Percentiles rank a stretch among this genome's conserved stretches.
phyloP scores from a whole-genome alignment of 1,140 invertebrate genomes.

The Pararge aegeria region DNA sequence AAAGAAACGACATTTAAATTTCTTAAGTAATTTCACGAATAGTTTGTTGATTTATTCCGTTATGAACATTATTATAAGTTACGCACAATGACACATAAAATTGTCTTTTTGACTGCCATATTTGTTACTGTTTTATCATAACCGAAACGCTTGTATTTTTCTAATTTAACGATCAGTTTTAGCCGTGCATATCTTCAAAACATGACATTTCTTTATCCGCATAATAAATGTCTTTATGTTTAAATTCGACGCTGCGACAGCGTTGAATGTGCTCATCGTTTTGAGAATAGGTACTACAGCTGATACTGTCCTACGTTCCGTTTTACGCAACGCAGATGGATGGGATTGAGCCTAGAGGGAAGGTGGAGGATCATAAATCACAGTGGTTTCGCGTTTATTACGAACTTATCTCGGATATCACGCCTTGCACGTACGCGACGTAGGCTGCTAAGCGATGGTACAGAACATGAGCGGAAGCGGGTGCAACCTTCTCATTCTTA shows the following conservation, averaged over 20 bases:
- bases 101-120: no score
- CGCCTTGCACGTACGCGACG: slow-evolving; percentile 6
- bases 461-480: neutral
- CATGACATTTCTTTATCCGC: neutral
- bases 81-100: no score
- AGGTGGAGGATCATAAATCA: slow-evolving; percentile 2
- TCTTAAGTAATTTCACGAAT: no score
- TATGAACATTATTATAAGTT: no score
- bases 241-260: neutral
- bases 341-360: neutral
- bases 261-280: neutral
- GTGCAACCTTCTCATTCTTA: neutral
- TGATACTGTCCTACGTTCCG: neutral
- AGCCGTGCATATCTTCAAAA: neutral
- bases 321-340: neutral
- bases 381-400: neutral
- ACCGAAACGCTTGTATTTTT: no score
- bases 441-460: neutral
- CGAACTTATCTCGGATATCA: slow-evolving; percentile 4
- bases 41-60: no score
- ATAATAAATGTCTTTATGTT: neutral
- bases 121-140: no score
- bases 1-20: no score
- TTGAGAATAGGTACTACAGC: neutral
- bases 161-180: no score